Evolutionary conservation across 2,797 vertebrate species (phyloP).

Genomic region (Aphelocoma californica): DNA sequence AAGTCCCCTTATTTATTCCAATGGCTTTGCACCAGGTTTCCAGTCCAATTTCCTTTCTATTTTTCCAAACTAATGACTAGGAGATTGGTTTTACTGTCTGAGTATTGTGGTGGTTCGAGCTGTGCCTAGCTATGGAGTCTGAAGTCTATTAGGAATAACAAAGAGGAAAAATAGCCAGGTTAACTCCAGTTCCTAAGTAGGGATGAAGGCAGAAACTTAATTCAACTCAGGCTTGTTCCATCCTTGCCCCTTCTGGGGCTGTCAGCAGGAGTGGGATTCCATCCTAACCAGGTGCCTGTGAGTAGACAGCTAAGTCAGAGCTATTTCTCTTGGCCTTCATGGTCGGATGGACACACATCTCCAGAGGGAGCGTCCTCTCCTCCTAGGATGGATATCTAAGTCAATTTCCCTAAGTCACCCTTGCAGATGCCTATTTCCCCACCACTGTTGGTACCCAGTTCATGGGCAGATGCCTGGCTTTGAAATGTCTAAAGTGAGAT

Average conservation of each 20-base stretch:
- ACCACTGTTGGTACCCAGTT: background rate
- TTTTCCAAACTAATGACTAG: conserved; percentile 57
- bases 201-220: conserved; percentile 16
- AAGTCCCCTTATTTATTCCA: conserved; percentile 48
- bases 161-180: background rate
- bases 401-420: background rate
- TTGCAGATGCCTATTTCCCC: background rate
- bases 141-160: conserved; percentile 30
- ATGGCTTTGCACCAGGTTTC: conserved; percentile 18
- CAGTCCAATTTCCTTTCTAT: conserved; percentile 58
- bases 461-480: background rate
- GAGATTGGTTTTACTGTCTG: conserved; percentile 30
- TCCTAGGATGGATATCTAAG: background rate
- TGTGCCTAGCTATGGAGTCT: background rate
- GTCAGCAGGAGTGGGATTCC: background rate
- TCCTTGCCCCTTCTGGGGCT: background rate
- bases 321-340: background rate
- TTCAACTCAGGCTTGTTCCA: background rate
- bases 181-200: background rate
- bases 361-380: background rate
- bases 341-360: background rate
- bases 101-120: background rate
- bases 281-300: background rate
- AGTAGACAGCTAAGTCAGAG: background rate
- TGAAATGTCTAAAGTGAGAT: background rate